A percentile compares a stretch with the other conserved stretches of the same genome.
Conservation (phyloP, 2,888 invertebrate genomes). For the Bombyx huttoni region DNA sequence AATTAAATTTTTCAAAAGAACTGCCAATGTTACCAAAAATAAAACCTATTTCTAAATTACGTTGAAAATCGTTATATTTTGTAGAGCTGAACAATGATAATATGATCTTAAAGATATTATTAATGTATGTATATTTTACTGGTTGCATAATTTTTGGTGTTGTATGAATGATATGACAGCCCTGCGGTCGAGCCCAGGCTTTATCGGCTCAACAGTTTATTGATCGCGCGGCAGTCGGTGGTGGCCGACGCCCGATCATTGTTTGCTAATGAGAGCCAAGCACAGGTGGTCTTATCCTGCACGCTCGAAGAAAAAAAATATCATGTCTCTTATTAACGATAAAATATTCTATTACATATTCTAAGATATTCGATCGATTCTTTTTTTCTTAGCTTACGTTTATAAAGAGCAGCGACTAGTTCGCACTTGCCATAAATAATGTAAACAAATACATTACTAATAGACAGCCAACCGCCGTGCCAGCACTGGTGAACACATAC, state of each 20-base stretch:
- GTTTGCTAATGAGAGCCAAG: slow-evolving; percentile 59
- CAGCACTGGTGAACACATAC: too few relatives aligned
- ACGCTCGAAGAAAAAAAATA: slow-evolving; percentile 40
- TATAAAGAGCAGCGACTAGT: too few relatives aligned
- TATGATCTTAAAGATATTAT: not conserved
- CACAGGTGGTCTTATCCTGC: slow-evolving; percentile 39
- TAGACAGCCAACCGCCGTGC: too few relatives aligned
- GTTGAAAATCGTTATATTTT: not conserved
- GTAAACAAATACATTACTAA: too few relatives aligned
- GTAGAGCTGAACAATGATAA: not conserved
- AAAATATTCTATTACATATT: not conserved
- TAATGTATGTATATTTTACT: not conserved
- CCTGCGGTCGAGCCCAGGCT: slow-evolving; percentile 13
- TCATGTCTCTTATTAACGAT: slow-evolving; percentile 22
- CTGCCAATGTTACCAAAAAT: not conserved
- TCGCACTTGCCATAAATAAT: too few relatives aligned
- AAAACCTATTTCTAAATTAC: too few relatives aligned
- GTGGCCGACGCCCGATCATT: slow-evolving; percentile 41
- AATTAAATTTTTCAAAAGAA: not conserved
- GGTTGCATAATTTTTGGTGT: slow-evolving; percentile 1
- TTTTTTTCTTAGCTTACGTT: not conserved
- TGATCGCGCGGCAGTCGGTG: slow-evolving; percentile 32
- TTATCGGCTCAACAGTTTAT: slow-evolving; percentile 37
- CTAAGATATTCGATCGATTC: not conserved
- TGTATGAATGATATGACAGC: slow-evolving; percentile 10